phyloP scores from a whole-genome alignment of 2,797 vertebrate genomes.

The Eutrigla gurnardus region DNA sequence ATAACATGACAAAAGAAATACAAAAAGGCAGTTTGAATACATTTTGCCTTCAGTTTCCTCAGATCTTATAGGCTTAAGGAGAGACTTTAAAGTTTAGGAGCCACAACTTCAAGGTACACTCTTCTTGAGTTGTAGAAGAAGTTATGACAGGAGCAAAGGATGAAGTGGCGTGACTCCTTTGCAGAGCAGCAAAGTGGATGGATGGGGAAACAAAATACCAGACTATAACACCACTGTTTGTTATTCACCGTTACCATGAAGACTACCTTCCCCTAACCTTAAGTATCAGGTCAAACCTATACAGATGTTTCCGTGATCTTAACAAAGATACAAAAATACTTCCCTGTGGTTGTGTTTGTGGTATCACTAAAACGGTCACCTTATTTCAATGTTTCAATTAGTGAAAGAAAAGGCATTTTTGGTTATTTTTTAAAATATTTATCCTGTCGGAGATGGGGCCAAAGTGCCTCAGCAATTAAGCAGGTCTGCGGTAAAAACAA shows the following conservation, averaged over 20 bases:
- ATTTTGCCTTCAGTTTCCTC: background rate
- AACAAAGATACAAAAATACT: background rate
- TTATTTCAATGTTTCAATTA: background rate
- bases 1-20: background rate
- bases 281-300: no score
- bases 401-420: background rate
- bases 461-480: constrained; percentile 4
- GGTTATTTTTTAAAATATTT: no score
- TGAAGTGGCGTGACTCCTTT: background rate
- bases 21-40: background rate
- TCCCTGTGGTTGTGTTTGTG: background rate
- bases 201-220: background rate
- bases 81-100: background rate
- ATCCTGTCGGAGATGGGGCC: background rate
- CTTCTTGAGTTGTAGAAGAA: background rate
- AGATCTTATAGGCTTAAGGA: background rate
- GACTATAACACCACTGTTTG: background rate
- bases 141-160: background rate
- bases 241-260: background rate
- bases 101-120: background rate
- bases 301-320: background rate
- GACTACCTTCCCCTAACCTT: background rate
- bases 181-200: background rate
- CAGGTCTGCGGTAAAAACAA: constrained; percentile 4
- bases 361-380: no score